Percentiles rank a stretch among this genome's conserved stretches.
These are phyloP conservation scores for Athalia cordata DNA, from an alignment of 2,888 invertebrate genomes.

Conservation along the genomic window DNA sequence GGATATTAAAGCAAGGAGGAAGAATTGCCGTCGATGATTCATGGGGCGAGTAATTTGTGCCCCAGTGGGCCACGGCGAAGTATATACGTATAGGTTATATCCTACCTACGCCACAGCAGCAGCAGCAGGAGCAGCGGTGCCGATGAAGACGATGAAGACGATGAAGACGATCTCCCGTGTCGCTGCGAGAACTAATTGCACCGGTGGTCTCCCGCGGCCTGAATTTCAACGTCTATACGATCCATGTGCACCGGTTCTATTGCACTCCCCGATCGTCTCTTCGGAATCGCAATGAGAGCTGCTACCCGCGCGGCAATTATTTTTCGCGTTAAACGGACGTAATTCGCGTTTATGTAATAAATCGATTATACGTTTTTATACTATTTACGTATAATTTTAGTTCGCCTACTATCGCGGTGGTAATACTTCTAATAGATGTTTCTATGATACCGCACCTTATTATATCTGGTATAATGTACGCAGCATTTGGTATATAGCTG, in stretches of 20 bases:
- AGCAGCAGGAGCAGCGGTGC: not conserved
- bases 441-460: not conserved
- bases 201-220: slow-evolving; percentile 49
- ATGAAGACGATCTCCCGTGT: slow-evolving; percentile 50
- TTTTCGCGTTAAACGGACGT: too few species aligned
- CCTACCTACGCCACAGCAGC: slow-evolving; percentile 3
- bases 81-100: slow-evolving; percentile 44
- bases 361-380: not conserved
- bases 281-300: too few species aligned
- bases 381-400: not conserved
- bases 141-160: slow-evolving; percentile 53
- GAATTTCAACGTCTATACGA: slow-evolving; percentile 52
- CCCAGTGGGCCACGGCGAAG: slow-evolving; percentile 32
- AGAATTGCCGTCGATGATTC: slow-evolving; percentile 54
- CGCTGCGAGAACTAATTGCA: slow-evolving; percentile 52
- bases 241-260: not conserved
- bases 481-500: not conserved
- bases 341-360: too few species aligned
- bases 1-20: slow-evolving; percentile 9
- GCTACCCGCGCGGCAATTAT: too few species aligned
- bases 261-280: not conserved
- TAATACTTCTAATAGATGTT: too few species aligned
- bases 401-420: too few species aligned
- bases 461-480: not conserved
- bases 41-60: slow-evolving; percentile 57